Percentiles rank a stretch among this genome's conserved stretches.
These are phyloP conservation scores for Chaetogeoica ovagalla DNA, from an alignment of 2,888 invertebrate genomes.

Conservation along the genomic window DNA sequence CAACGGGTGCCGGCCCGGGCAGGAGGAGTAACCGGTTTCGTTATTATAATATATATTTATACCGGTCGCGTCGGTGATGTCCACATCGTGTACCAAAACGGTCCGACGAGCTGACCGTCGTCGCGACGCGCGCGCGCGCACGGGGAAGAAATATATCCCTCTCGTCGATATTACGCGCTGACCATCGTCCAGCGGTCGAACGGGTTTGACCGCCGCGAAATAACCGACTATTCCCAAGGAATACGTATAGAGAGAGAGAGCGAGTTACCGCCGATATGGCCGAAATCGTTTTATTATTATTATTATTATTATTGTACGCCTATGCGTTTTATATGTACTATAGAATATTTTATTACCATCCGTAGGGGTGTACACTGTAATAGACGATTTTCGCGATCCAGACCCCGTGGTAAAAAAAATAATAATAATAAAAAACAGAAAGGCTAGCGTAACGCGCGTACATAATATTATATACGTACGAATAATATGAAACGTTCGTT, in stretches of 20 bases:
- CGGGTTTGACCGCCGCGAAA: conserved; percentile 49
- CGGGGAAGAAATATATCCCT: conserved; percentile 39
- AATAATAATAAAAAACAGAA: not conserved
- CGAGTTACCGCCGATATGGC: conserved; percentile 19
- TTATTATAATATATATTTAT: not conserved
- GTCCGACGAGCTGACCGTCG: conserved; percentile 11
- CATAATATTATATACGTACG: no score
- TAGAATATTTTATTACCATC: not conserved
- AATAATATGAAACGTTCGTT: not conserved
- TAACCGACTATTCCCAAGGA: conserved; percentile 52
- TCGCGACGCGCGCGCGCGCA: not conserved
- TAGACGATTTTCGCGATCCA: conserved; percentile 31
- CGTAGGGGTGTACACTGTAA: conserved; percentile 13
- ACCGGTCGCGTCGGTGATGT: conserved; percentile 47
- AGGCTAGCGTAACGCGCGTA: no score
- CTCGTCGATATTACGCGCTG: conserved; percentile 45
- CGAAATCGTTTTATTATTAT: conserved; percentile 10
- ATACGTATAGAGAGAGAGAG: not conserved
- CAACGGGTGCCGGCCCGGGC: conserved; percentile 17
- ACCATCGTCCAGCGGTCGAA: conserved; percentile 52
- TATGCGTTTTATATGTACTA: not conserved
- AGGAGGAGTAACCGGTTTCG: conserved; percentile 33
- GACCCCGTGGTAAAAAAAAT: conserved; percentile 18
- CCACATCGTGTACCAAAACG: conserved; percentile 52
- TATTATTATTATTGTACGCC: conserved; percentile 7